Conservation (phyloP, 2,797 vertebrate genomes). For the Odontamblyopus lacepedii region DNA sequence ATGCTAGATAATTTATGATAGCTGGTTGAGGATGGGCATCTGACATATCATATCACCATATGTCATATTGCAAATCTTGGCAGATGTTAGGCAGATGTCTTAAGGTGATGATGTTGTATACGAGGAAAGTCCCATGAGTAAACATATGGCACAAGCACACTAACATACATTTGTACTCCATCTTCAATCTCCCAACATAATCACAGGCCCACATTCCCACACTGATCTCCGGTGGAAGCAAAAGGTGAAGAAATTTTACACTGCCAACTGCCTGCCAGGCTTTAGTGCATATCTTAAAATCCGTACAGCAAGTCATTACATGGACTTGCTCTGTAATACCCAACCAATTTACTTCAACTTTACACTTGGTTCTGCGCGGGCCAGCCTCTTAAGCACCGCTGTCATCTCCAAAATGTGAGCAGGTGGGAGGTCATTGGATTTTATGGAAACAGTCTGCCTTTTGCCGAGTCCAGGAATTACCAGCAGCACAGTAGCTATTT, state of each 20-base stretch:
- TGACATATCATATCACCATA: neutral
- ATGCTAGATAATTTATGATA: neutral
- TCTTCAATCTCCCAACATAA: conserved; percentile 7
- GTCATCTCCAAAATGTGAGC: conserved; percentile 63
- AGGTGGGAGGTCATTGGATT: conserved; percentile 62
- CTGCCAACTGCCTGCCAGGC: conserved; percentile 27
- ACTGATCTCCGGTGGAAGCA: conserved; percentile 20
- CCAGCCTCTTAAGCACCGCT: conserved; percentile 44
- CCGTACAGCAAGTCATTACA: conserved; percentile 62
- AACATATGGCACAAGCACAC: neutral
- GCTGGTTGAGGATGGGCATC: neutral
- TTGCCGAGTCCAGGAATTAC: conserved; percentile 45
- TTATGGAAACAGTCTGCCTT: conserved; percentile 50
- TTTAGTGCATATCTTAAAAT: conserved; percentile 59
- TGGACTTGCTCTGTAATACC: conserved; percentile 61
- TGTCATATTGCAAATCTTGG: neutral
- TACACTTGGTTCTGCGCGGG: conserved; percentile 35
- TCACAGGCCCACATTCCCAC: conserved; percentile 19
- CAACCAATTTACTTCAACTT: conserved; percentile 62
- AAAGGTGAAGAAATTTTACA: conserved; percentile 29
- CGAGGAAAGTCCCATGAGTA: neutral
- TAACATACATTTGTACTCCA: neutral
- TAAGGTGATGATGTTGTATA: neutral
- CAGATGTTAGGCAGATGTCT: neutral
- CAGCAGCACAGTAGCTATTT: conserved; percentile 47